A percentile compares a stretch with the other conserved stretches of the same genome.
Conservation (phyloP, 2,113 vertebrate genomes). For the Thermophis baileyi region DNA sequence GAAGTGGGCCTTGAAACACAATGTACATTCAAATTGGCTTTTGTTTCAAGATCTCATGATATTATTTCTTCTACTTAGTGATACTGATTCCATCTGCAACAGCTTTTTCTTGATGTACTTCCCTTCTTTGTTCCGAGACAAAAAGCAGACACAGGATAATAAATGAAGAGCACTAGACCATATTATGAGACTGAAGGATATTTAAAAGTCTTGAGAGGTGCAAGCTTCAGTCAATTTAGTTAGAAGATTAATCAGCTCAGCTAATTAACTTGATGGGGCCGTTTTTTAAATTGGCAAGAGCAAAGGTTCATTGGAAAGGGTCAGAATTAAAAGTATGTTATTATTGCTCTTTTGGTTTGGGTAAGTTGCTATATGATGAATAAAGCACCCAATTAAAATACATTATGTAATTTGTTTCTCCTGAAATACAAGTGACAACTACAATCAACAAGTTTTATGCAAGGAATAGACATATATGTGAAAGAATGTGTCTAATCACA, state of each 20-base stretch:
- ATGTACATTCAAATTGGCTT: constrained; percentile 76
- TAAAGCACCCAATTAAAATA: not conserved
- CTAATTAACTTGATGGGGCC: not conserved
- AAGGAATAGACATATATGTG: not conserved
- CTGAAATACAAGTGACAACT: not conserved
- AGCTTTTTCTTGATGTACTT: constrained; percentile 71
- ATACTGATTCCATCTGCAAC: constrained; percentile 68
- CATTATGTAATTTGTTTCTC: not conserved
- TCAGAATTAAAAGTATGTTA: constrained; percentile 19
- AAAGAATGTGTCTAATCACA: not conserved
- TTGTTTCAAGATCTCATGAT: constrained; percentile 64
- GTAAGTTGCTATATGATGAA: not conserved
- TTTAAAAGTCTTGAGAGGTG: not conserved
- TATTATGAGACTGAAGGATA: not conserved
- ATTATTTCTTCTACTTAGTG: constrained; percentile 46
- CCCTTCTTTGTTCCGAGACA: constrained; percentile 75
- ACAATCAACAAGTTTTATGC: not conserved
- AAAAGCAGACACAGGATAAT: constrained; percentile 61
- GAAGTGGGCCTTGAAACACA: constrained; percentile 78
- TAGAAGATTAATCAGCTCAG: not conserved
- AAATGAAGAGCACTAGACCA: constrained; percentile 65
- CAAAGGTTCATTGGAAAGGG: constrained; percentile 27
- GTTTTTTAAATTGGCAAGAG: not conserved
- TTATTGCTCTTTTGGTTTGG: not conserved
- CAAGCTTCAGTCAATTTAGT: not conserved